Evolutionary conservation across 2,797 vertebrate genomes (phyloP).

Genomic region (Hipposideros larvatus): DNA sequence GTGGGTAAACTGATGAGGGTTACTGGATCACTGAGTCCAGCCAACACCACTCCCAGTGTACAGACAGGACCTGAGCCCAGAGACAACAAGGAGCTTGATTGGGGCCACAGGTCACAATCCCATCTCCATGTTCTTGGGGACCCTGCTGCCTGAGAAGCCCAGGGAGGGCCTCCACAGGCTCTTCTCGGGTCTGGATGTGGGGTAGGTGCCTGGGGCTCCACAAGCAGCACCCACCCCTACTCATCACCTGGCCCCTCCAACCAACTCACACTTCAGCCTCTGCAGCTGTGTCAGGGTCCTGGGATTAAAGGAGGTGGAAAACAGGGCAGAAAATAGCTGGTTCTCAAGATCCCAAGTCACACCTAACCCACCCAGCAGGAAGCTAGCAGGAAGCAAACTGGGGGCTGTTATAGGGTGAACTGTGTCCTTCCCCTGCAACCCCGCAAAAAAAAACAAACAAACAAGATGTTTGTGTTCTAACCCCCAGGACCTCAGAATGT

Average conservation of each 20-base stretch:
- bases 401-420: not conserved
- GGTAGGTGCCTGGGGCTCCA: not conserved
- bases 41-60: not conserved
- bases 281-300: not conserved
- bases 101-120: not conserved
- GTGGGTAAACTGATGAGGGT: not conserved
- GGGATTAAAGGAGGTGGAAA: not conserved
- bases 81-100: not conserved
- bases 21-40: not conserved
- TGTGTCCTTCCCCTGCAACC: not conserved
- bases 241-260: not conserved
- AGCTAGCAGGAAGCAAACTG: not conserved
- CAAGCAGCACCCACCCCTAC: no score
- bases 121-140: not conserved
- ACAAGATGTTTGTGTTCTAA: not conserved
- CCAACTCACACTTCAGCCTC: not conserved
- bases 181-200: not conserved
- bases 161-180: not conserved
- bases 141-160: not conserved
- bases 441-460: not conserved
- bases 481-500: not conserved
- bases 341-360: not conserved
- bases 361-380: not conserved
- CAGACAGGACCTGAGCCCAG: not conserved
- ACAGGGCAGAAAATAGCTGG: not conserved